phyloP scores from a whole-genome alignment of 2,797 vertebrate genomes.

The Saxicola maurus region DNA sequence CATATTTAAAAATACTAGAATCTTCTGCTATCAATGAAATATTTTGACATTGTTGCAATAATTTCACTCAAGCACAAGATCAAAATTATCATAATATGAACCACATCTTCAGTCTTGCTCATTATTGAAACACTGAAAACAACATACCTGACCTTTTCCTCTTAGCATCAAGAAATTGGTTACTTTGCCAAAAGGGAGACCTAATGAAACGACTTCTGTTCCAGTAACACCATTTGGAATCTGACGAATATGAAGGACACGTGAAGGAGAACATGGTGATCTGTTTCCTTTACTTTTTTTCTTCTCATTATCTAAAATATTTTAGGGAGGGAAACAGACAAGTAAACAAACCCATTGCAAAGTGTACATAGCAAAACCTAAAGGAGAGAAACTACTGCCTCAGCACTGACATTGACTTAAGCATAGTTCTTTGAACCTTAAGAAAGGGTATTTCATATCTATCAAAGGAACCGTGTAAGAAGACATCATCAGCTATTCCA shows the following conservation, averaged over 20 bases:
- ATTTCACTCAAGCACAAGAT: not conserved
- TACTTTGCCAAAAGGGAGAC: constrained; percentile 88
- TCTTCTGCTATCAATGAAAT: not conserved
- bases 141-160: constrained; percentile 83
- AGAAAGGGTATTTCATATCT: not conserved
- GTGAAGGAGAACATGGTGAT: constrained; percentile 74
- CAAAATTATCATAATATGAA: not conserved
- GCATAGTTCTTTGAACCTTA: not conserved
- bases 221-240: constrained; percentile 82
- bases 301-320: constrained; percentile 80
- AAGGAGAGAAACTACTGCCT: not conserved
- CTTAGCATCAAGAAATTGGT: constrained; percentile 86
- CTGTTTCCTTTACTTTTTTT: constrained; percentile 79
- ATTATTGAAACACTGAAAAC: not conserved
- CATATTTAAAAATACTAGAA: not conserved
- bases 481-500: not conserved
- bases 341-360: not conserved
- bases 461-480: not conserved
- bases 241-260: constrained; percentile 86
- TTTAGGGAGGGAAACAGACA: not conserved
- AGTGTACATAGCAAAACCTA: not conserved
- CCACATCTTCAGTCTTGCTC: not conserved
- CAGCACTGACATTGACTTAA: not conserved
- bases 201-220: constrained; percentile 84
- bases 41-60: not conserved